These are phyloP conservation scores for Sinocyclocheilus rhinocerous DNA, from an alignment of 2,113 vertebrate genomes.

Conservation along the genomic window DNA sequence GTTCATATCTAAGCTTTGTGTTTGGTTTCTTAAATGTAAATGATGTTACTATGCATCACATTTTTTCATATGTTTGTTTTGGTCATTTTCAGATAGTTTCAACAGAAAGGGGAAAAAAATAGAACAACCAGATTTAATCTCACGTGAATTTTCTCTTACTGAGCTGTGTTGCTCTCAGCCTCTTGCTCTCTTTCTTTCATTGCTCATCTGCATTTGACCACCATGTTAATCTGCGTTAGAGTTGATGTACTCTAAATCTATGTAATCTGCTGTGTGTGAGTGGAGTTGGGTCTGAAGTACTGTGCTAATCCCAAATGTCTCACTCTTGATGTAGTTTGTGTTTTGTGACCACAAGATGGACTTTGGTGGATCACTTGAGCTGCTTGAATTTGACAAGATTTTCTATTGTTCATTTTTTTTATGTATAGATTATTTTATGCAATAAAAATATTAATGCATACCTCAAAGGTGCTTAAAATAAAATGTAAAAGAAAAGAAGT, in stretches of 20 bases:
- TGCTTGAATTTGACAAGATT: neutral
- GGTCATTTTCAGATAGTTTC: neutral
- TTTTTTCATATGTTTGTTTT: neutral
- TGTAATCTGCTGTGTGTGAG: constrained; percentile 37
- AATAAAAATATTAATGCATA: neutral
- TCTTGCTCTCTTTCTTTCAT: constrained; percentile 1
- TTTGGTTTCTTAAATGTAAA: neutral
- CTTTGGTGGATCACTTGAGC: neutral
- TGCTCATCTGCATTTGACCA: constrained; percentile 46
- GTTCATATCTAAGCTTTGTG: no score
- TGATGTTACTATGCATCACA: neutral
- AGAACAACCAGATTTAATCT: constrained; percentile 26
- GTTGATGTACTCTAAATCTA: constrained; percentile 36
- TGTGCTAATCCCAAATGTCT: constrained; percentile 32
- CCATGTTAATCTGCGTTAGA: constrained; percentile 52
- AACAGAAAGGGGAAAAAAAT: neutral
- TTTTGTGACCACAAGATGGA: constrained; percentile 7
- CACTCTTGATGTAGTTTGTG: constrained; percentile 7
- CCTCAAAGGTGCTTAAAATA: neutral
- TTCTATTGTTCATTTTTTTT: neutral
- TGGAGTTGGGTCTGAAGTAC: constrained; percentile 18
- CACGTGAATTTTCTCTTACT: neutral
- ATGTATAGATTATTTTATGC: neutral
- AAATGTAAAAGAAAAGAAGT: neutral
- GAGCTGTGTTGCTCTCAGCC: constrained; percentile 1